Base-by-base conservation (phyloP, 2,888 invertebrate genomes). In the Platycheirus albimanus region DNA sequence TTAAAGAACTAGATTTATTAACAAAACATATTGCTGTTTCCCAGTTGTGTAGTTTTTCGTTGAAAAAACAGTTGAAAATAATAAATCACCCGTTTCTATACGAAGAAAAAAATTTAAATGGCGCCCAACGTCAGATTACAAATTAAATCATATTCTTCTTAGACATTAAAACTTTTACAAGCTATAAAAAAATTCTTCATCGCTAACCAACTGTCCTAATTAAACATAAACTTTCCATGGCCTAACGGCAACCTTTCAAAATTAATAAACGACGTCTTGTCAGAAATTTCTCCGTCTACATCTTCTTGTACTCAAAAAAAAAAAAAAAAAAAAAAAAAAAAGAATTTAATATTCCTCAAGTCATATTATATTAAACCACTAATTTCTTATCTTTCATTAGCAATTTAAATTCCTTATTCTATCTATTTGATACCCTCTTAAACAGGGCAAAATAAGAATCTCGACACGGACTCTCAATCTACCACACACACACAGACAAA, bases 321-420 rank as follows among this genome's bases (percentile, higher is more conserved):
- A n/a, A n/a, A n/a, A n/a, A n/a, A 33, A 33, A 8, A 8, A 8
- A 33, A 33, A 8, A 33, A 33, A 33, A 33, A 33, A 33, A 24
- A 24, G 24, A 24, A n/a, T n/a, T 56, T 47, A 38, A 81, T 36
- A 52, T 24, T 47, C 41, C 6, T 58, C 38, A 13, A 61, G 76
- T 51, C 64, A 66, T 76, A 66, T 52, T 64, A 61, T 52, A 76
- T 81, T 71, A 54, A 67, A 54, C 81, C 71, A 67, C 81, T 72
- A 63, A 77, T 77, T 71, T 66, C 43, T 43, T 49, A 71, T 77
- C 81, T 71, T 76, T 77, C 81, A 76, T 81, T 81, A 67, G 81
- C 71, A 72, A 81, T 81, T 77, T 81, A 61, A 58, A 64, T 76
- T 64, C 17, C n/a, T 15, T 36, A 28, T 67, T 54, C 56, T 56